A percentile compares a stretch with the other conserved stretches of the same genome.
phyloP scores from a whole-genome alignment of 2,113 vertebrate species.

The Oncorhynchus kisutch region DNA sequence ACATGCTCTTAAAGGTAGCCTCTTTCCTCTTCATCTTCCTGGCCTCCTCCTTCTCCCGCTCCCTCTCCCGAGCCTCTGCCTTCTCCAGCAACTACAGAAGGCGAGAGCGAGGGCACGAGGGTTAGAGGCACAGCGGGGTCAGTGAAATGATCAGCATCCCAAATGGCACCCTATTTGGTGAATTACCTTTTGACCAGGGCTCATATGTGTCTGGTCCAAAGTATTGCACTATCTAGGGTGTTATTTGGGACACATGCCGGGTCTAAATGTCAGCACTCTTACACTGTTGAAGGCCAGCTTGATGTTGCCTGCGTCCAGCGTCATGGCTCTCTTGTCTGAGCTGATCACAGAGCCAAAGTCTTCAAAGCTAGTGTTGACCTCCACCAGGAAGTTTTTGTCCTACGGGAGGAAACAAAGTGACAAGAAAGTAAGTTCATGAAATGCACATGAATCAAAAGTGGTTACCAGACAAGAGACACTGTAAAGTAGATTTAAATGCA shows the following conservation, averaged over 20 bases:
- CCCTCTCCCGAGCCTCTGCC: slow-evolving; percentile 93
- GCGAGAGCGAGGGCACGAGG: not conserved
- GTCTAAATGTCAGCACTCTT: slow-evolving; percentile 51
- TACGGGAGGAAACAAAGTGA: slow-evolving; percentile 53
- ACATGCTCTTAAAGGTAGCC: slow-evolving; percentile 96
- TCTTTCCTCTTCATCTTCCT: slow-evolving; percentile 98
- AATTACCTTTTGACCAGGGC: too few relatives aligned
- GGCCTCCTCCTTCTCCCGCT: slow-evolving; percentile 96
- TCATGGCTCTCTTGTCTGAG: slow-evolving; percentile 96
- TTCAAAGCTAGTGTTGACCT: slow-evolving; percentile 95
- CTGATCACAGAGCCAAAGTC: slow-evolving; percentile 97
- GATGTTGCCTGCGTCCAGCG: slow-evolving; percentile 97
- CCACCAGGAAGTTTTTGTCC: slow-evolving; percentile 96
- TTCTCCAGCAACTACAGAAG: slow-evolving; percentile 87
- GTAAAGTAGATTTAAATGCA: too few relatives aligned
- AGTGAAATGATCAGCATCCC: too few relatives aligned
- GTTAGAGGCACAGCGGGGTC: not conserved
- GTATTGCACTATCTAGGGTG: too few relatives aligned
- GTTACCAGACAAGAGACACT: too few relatives aligned
- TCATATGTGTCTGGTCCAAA: too few relatives aligned
- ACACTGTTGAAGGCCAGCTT: slow-evolving; percentile 99
- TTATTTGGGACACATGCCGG: too few relatives aligned
- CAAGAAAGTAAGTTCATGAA: not conserved
- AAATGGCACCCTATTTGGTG: too few relatives aligned
- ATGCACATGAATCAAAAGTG: too few relatives aligned